Evolutionary conservation across 2,113 vertebrate genomes (phyloP).

Genomic region (Anolis sagrei): DNA sequence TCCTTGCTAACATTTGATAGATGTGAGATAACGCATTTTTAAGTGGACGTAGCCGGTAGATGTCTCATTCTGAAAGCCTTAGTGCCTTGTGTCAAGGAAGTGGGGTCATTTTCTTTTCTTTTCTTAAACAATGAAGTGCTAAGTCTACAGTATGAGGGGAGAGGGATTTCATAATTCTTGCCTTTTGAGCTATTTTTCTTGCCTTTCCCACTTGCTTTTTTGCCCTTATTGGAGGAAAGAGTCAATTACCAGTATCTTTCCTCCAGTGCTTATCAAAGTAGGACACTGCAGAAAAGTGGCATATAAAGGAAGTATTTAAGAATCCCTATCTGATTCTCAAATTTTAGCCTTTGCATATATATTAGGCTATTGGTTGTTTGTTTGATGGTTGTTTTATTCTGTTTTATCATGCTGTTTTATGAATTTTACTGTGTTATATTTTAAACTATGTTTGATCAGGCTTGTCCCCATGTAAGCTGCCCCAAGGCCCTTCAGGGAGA

Average conservation of each 20-base stretch:
- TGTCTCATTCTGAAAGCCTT: background rate
- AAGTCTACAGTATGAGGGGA: background rate
- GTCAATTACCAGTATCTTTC: no score
- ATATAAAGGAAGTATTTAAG: background rate
- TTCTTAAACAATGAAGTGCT: background rate
- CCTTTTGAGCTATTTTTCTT: background rate
- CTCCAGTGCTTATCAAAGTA: constrained; percentile 30
- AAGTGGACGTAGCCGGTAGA: background rate
- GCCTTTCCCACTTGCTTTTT: background rate
- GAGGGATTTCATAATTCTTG: background rate
- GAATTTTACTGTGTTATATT: no score
- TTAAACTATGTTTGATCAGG: no score
- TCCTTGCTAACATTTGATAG: background rate
- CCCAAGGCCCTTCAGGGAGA: no score
- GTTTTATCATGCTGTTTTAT: no score
- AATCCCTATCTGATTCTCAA: background rate
- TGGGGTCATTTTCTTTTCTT: background rate
- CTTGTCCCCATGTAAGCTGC: no score
- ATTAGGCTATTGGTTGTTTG: no score
- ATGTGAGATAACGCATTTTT: background rate
- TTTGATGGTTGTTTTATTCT: no score
- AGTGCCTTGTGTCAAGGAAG: background rate
- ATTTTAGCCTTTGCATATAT: background rate
- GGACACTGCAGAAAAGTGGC: background rate
- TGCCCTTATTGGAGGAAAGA: background rate